Percentiles rank a stretch among this genome's conserved stretches.
phyloP scores from a whole-genome alignment of 2,113 vertebrate species.

The Hiodon alosoides region DNA sequence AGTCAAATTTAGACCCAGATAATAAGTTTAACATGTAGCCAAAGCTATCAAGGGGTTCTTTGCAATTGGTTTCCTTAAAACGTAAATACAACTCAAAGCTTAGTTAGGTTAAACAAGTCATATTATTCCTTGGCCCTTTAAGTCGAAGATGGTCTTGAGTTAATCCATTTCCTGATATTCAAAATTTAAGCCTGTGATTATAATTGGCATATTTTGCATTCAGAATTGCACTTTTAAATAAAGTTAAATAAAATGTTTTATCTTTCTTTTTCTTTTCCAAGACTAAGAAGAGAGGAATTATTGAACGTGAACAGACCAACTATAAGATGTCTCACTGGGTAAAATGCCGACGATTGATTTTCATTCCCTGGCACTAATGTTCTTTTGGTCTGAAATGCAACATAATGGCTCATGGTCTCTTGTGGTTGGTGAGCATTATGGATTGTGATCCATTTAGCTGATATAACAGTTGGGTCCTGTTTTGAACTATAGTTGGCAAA shows the following conservation, averaged over 20 bases:
- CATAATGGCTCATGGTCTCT: not conserved
- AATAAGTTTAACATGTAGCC: too few species aligned
- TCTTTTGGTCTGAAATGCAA: slow-evolving; percentile 6
- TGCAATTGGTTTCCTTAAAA: too few species aligned
- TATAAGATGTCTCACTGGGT: slow-evolving; percentile 5
- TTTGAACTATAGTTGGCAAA: not conserved
- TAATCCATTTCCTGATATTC: slow-evolving; percentile 1
- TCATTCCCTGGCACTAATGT: slow-evolving; percentile 12
- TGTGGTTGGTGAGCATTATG: not conserved
- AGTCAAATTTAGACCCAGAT: too few species aligned
- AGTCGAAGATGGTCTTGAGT: not conserved
- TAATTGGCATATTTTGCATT: not conserved
- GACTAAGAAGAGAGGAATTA: not conserved
- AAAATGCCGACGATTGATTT: slow-evolving; percentile 3
- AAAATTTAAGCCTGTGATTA: not conserved
- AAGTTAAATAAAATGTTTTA: too few species aligned
- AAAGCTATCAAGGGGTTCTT: too few species aligned
- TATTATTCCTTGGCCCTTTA: too few species aligned
- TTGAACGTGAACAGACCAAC: not conserved
- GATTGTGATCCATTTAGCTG: slow-evolving; percentile 2
- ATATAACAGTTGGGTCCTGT: not conserved
- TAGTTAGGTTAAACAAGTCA: too few species aligned
- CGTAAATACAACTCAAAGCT: too few species aligned
- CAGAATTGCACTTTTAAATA: not conserved
- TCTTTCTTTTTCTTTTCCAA: too few species aligned